Percentiles rank a stretch among this genome's conserved stretches.
These are phyloP conservation scores for Erebia aethiops DNA, from an alignment of 2,888 invertebrate species.

Conservation along the genomic window DNA sequence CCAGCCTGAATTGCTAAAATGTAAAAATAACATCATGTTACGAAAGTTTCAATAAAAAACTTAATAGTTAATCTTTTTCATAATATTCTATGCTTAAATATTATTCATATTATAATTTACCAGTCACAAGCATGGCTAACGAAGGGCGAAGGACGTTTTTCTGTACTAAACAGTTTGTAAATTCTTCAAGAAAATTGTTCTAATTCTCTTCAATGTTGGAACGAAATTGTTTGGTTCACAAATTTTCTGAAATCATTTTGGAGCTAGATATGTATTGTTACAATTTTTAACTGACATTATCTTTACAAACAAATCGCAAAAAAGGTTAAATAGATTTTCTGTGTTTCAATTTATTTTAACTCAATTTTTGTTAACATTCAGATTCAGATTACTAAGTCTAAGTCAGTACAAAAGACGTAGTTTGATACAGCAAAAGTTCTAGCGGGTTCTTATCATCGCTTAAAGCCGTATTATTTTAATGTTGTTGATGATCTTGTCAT, in stretches of 20 bases:
- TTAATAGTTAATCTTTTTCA: neutral
- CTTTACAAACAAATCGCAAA: too few relatives aligned
- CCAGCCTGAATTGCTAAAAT: neutral
- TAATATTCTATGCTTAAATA: neutral
- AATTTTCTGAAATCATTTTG: neutral
- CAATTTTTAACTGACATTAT: too few relatives aligned
- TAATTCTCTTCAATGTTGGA: neutral
- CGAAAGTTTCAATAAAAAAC: neutral
- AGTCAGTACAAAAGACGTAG: too few relatives aligned
- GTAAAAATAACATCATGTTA: neutral
- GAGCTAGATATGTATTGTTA: too few relatives aligned
- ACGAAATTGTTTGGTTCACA: neutral
- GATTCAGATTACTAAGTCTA: too few relatives aligned
- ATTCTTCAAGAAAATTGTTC: neutral
- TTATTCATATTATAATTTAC: neutral
- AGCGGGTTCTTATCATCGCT: too few relatives aligned
- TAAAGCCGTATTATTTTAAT: too few relatives aligned
- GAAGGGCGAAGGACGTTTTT: neutral
- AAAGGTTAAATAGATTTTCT: neutral
- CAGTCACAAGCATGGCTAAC: neutral
- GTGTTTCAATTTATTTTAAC: too few relatives aligned
- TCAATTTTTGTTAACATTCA: too few relatives aligned
- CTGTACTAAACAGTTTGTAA: neutral
- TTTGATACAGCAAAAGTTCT: too few relatives aligned
- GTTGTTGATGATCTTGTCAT: too few relatives aligned